These are phyloP conservation scores for Linepithema humile DNA, from an alignment of 1,140 invertebrate species.

Conservation along the genomic window DNA sequence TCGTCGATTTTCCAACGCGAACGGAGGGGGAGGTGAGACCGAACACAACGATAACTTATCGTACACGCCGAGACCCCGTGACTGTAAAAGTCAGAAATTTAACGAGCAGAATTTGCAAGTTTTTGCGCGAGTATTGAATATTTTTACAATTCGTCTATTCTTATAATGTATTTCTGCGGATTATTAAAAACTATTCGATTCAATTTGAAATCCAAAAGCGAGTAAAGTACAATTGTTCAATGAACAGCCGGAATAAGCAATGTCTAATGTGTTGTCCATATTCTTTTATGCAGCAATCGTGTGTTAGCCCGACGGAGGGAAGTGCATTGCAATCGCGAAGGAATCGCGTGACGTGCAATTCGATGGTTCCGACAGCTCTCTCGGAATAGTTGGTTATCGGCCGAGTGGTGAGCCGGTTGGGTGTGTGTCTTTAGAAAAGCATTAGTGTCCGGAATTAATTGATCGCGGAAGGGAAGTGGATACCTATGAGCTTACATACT, in stretches of 20 bases:
- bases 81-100: background rate
- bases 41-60: slow-evolving; percentile 55
- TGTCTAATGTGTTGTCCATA: slow-evolving; percentile 31
- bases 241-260: background rate
- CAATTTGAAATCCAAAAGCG: background rate
- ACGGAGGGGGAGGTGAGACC: slow-evolving; percentile 34
- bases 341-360: slow-evolving; percentile 77
- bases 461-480: slow-evolving; percentile 80
- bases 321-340: slow-evolving; percentile 65
- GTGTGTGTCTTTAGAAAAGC: slow-evolving; percentile 80
- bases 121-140: background rate
- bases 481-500: slow-evolving; percentile 79
- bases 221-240: background rate
- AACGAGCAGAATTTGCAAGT: background rate
- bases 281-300: slow-evolving; percentile 11
- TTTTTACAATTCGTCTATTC: too few species aligned
- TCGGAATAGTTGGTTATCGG: slow-evolving; percentile 76
- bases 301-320: slow-evolving; percentile 58
- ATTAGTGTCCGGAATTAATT: slow-evolving; percentile 83
- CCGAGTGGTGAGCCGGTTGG: slow-evolving; percentile 72
- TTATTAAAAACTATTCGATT: background rate
- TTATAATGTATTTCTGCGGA: too few species aligned
- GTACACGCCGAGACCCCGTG: background rate
- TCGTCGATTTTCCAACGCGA: slow-evolving; percentile 66
- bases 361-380: slow-evolving; percentile 71